A percentile compares a stretch with the other conserved stretches of the same genome.
phyloP scores from a whole-genome alignment of 2,113 vertebrate genomes.

The Apus apus region DNA sequence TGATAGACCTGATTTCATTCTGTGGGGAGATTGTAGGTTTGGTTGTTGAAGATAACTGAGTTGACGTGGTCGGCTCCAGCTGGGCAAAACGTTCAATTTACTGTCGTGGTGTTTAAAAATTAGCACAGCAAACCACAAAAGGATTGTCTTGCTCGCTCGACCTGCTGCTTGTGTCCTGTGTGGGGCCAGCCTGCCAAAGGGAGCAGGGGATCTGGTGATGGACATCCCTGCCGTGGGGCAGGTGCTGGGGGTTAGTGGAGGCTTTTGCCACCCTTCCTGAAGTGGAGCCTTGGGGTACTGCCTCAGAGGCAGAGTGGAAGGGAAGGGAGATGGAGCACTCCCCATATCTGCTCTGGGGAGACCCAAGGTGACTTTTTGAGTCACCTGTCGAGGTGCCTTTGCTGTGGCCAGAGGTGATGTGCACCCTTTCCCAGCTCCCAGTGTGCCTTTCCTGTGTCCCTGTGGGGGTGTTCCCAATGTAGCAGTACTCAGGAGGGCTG shows the following conservation, averaged over 20 bases:
- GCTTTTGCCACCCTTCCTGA: background rate
- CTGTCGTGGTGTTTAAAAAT: background rate
- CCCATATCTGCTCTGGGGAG: background rate
- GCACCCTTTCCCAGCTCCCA: background rate
- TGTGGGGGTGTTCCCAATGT: fast-evolving
- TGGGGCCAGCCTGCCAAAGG: background rate
- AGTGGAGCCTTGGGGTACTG: background rate
- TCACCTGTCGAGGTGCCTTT: fast-evolving
- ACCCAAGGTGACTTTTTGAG: background rate
- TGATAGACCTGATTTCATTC: background rate
- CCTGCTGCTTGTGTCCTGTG: fast-evolving
- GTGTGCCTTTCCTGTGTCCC: fast-evolving
- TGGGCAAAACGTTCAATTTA: background rate
- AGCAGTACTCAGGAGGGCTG: background rate
- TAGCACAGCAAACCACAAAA: background rate
- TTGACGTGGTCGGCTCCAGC: background rate
- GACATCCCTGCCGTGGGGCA: background rate
- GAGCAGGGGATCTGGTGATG: background rate
- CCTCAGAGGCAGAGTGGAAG: background rate
- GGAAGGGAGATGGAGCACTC: background rate
- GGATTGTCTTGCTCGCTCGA: background rate
- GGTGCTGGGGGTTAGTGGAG: background rate
- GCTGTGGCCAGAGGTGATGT: background rate
- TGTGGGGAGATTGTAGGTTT: slow-evolving; percentile 3
- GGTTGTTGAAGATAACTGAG: slow-evolving; percentile 42